A percentile compares a stretch with the other conserved stretches of the same genome.
Conservation (phyloP, 2,888 invertebrate species). For the Zelleria hepariella region DNA sequence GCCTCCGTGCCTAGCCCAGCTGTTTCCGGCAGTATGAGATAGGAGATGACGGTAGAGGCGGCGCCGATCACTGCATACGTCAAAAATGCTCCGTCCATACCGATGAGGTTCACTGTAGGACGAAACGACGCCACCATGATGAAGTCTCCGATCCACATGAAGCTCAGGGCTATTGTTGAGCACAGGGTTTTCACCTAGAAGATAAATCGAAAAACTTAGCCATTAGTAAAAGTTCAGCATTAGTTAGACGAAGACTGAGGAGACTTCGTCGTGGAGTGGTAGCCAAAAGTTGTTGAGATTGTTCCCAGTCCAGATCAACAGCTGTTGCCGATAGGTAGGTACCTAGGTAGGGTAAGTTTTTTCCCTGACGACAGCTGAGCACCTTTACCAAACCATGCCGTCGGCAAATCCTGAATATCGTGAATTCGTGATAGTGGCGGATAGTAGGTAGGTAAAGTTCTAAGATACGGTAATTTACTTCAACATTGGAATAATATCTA, state of each 20-base stretch:
- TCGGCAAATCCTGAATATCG: too few relatives aligned
- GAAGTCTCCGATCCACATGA: conserved; percentile 24
- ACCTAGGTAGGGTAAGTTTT: too few relatives aligned
- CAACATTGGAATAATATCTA: background rate
- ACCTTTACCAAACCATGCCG: too few relatives aligned
- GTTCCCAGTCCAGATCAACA: too few relatives aligned
- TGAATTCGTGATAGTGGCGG: too few relatives aligned
- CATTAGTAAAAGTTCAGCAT: too few relatives aligned
- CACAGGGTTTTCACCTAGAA: conserved; percentile 29
- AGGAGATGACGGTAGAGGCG: conserved; percentile 23
- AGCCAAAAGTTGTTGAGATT: too few relatives aligned
- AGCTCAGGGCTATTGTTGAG: conserved; percentile 15
- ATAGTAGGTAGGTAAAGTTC: too few relatives aligned
- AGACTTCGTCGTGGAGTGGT: too few relatives aligned
- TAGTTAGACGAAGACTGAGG: too few relatives aligned
- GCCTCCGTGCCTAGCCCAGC: conserved; percentile 23
- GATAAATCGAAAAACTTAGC: background rate
- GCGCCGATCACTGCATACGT: conserved; percentile 28
- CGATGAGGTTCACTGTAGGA: conserved; percentile 23
- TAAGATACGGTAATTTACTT: background rate
- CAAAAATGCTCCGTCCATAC: conserved; percentile 39
- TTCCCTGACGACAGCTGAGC: too few relatives aligned
- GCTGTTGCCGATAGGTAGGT: too few relatives aligned
- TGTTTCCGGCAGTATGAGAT: conserved; percentile 42
- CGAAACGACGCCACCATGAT: conserved; percentile 20